Evolutionary conservation across 2,113 vertebrate species (phyloP).

Genomic region (Macquaria australasica): DNA sequence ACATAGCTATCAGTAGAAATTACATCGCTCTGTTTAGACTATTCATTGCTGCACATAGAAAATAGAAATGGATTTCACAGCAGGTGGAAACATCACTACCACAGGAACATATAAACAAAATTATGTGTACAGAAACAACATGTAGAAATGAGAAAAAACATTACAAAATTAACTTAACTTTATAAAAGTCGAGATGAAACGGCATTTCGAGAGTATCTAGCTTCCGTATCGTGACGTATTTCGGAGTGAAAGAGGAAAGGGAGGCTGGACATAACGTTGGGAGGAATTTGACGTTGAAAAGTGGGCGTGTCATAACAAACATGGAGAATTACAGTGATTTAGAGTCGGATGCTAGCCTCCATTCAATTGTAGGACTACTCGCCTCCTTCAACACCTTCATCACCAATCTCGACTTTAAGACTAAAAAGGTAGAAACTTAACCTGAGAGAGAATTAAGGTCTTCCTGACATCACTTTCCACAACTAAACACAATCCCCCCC

Average conservation of each 20-base stretch:
- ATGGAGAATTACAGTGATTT: too few species aligned
- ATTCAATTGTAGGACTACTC: too few species aligned
- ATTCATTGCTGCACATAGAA: background rate
- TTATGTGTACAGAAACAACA: background rate
- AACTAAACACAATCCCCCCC: background rate
- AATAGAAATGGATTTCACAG: background rate
- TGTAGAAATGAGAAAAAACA: background rate
- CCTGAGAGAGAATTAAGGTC: background rate
- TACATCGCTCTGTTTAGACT: background rate
- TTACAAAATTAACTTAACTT: background rate
- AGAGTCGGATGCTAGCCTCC: too few species aligned
- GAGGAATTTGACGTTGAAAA: too few species aligned
- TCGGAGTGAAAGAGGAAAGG: too few species aligned
- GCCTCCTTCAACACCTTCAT: too few species aligned
- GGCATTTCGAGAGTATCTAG: too few species aligned
- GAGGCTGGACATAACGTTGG: too few species aligned
- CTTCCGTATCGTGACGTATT: too few species aligned
- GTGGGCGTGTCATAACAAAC: too few species aligned
- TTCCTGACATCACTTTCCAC: background rate
- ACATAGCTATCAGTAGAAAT: background rate
- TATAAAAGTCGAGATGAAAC: too few species aligned
- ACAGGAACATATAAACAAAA: background rate
- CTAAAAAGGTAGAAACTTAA: background rate
- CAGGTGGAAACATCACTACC: background rate
- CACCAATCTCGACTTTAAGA: background rate